Base-by-base conservation (phyloP, 2,797 vertebrate genomes). In the Petrocephalus sullivani region DNA sequence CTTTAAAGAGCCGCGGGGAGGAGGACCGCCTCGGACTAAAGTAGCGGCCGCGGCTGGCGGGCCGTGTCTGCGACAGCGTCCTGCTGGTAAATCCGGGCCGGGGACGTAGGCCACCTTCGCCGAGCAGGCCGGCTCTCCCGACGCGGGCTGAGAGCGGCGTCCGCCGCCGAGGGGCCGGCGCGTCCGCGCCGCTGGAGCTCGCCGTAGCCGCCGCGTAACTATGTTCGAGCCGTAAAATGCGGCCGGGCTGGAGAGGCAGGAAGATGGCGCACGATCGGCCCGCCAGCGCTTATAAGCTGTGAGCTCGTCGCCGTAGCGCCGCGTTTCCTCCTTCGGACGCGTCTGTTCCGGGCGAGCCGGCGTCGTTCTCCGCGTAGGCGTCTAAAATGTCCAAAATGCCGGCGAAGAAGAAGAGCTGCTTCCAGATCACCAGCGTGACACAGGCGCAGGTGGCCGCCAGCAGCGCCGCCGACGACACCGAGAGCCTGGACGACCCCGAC, bases 321-420 rank as follows among this genome's bases (percentile, higher is more conserved):
- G 56, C 61, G 58, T 85, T 61, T 61, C 83, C 37, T 33, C 83
- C 37, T 51, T 78, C 78, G 49, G 33, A 3, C 67, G 37, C 88
- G 86, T 71, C 82, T 89, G 58, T 60, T 23, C 33, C 56, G 21
- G 46, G 56, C 28, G 53, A 88, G 37, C n/a, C 19, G 28, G 87
- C 46, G 87, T 41, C 87, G 75, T 83, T 28, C 49, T 61, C 75
- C 49, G 21, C 87, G 33, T 51, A 51, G 12, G 58, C 56, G 37
- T 82, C 10, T 94, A 96, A 92, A 92, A 99, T 99, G 97, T 99
- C 98, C 93, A 99, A 98, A 96, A 99, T 99, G 98, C 98, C 98
- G 95, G 98, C 97, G 90, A 99, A 99, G 95, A 99, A 99, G 92
- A 99, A 99, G 95, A 99, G 98, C 96, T 99, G 98, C 92, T 99